Conservation (phyloP, 64 coral and sea anemone species). For the Pocillopora damicornis region DNA sequence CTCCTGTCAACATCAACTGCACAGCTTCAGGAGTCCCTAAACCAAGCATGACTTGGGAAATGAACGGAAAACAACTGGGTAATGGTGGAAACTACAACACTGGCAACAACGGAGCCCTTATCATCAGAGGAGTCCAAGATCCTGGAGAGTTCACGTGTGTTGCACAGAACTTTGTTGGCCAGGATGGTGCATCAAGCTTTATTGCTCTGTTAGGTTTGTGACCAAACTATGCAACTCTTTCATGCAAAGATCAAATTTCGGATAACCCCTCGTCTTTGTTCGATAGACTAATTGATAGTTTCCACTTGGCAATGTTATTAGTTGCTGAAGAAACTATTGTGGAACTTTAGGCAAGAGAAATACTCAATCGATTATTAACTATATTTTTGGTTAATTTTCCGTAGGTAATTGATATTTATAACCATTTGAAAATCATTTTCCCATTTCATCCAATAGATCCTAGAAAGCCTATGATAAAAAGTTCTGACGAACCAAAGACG, state of each 20-base stretch:
- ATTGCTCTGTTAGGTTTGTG: conserved; percentile 45
- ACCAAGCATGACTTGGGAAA: conserved; percentile 64
- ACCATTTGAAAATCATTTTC: not conserved
- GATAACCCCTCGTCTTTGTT: too few relatives aligned
- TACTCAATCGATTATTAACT: too few relatives aligned
- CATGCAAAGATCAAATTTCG: too few relatives aligned
- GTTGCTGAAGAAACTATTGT: too few relatives aligned
- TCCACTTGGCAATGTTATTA: too few relatives aligned
- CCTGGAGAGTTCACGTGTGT: conserved; percentile 55
- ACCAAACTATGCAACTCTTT: not conserved
- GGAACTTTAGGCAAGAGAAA: too few relatives aligned
- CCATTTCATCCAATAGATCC: not conserved
- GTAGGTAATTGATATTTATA: too few relatives aligned
- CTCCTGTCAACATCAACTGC: conserved; percentile 64
- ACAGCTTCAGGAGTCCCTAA: conserved; percentile 65
- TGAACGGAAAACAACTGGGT: conserved; percentile 48
- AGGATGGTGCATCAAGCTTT: conserved; percentile 47
- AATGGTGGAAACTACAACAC: conserved; percentile 70
- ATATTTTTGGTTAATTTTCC: too few relatives aligned
- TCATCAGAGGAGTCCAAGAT: conserved; percentile 33
- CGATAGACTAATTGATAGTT: too few relatives aligned
- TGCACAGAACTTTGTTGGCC: conserved; percentile 50
- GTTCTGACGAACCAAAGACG: not conserved
- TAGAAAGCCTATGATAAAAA: conserved; percentile 42
- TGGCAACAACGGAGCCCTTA: conserved; percentile 48